phyloP scores from a whole-genome alignment of 2,113 vertebrate species.

The Heterotilapia buettikoferi region DNA sequence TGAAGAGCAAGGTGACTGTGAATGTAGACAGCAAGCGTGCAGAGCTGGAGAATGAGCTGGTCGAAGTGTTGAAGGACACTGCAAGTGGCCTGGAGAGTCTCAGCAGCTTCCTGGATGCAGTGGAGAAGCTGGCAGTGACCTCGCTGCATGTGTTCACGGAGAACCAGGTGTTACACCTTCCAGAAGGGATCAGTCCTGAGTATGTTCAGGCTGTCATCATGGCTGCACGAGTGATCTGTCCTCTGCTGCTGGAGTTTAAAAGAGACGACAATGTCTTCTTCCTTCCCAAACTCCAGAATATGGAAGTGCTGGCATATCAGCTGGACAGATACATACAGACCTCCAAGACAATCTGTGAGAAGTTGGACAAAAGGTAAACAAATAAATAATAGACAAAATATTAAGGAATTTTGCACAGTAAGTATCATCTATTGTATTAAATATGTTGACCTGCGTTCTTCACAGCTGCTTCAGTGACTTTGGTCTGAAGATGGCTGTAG shows the following conservation, averaged over 20 bases:
- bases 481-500: neutral
- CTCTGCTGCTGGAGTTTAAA: constrained; percentile 61
- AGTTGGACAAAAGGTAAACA: constrained; percentile 33
- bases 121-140: constrained; percentile 69
- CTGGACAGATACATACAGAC: constrained; percentile 60
- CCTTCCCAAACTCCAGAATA: constrained; percentile 43
- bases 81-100: constrained; percentile 54
- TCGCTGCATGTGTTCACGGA: constrained; percentile 57
- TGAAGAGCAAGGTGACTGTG: constrained; percentile 26
- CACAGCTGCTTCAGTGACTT: constrained; percentile 6
- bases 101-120: constrained; percentile 54
- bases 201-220: constrained; percentile 28
- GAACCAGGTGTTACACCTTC: constrained; percentile 16
- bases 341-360: constrained; percentile 36
- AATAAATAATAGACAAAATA: neutral
- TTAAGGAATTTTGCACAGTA: neutral
- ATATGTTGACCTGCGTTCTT: neutral
- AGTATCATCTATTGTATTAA: neutral
- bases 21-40: neutral
- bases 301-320: constrained; percentile 53
- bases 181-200: neutral
- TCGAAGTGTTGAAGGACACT: constrained; percentile 29
- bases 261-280: constrained; percentile 52
- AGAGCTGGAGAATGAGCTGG: constrained; percentile 54
- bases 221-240: constrained; percentile 26